Evolutionary conservation across 2,113 vertebrate species (phyloP), one percentile per base, ranked within the genome.

Genomic region (Calcarius ornatus): DNA sequence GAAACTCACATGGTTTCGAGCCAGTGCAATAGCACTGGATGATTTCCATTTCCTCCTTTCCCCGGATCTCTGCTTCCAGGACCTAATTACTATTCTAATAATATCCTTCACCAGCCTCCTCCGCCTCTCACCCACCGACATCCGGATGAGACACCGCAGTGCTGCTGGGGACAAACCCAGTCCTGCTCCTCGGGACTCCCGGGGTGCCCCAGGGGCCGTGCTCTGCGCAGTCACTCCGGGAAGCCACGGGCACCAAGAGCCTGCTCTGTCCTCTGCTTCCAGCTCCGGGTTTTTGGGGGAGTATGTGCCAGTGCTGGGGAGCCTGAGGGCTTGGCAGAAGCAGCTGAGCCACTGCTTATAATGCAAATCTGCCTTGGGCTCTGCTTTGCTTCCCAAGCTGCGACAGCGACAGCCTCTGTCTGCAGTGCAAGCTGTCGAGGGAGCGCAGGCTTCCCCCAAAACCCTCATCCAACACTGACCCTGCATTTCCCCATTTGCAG

Each of bases 71-170:
- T 77, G 64, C 83, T 90, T 40, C 53, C 2, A 0, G 77, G 37
- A 70, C 50, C 78, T 94, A 95, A 95, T 94, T 96, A 91, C 84
- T 81, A 82, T 86, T 92, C 88, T 90, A 93, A 92, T 90, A 95
- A 89, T 88, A 92, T 64, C 88, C 51, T 45, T 42, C 69, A 38
- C 10, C 76, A 81, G 43, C 85, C 43, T 90, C 83, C 85, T 69
- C 81, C 0, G 10, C 83, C 87, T 89, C 90, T 96, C 73, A 33
- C 81, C 63, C 86, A 88, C 91, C 1, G 3, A 45, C 81, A 90
- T 76, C 75, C 27, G 5, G 78, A 87, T 60, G 50, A 89, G 73
- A 88, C 60, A 61, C 51, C 0, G 56, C 94, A 82, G 76, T 88
- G 90, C 75, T 86, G 71, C 31, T 47, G 53, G 73, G 48, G 69